Conservation (phyloP, 2,888 invertebrate species). For the Rhopalosiphum nymphaeae region DNA sequence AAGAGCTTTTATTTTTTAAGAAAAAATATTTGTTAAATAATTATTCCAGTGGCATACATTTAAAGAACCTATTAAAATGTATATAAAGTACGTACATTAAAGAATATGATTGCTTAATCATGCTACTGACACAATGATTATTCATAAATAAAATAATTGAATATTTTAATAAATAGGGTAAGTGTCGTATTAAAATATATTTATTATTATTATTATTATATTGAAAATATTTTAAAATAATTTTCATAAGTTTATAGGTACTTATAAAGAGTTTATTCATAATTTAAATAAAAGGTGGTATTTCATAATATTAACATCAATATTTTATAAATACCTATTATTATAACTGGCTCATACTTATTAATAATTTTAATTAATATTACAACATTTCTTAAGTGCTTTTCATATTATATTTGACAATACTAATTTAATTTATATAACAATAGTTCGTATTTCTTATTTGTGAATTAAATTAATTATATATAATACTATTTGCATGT, state of each 20-base stretch:
- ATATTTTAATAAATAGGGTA: neutral
- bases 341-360: neutral
- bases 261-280: neutral
- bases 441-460: neutral
- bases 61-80: neutral
- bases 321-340: constrained; percentile 5
- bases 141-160: neutral
- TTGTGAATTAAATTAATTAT: neutral
- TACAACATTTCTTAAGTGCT: neutral
- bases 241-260: neutral
- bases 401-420: neutral
- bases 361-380: neutral
- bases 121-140: neutral
- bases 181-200: neutral
- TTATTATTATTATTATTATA: neutral
- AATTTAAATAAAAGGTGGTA: neutral
- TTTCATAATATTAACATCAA: neutral
- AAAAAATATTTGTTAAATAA: neutral
- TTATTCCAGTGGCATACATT: neutral
- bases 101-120: neutral
- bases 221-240: neutral
- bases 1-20: neutral
- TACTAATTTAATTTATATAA: neutral
- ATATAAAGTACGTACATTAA: neutral
- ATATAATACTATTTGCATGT: neutral